Base-by-base conservation (phyloP, 2,113 vertebrate genomes). In the Antechinus stuartii region DNA sequence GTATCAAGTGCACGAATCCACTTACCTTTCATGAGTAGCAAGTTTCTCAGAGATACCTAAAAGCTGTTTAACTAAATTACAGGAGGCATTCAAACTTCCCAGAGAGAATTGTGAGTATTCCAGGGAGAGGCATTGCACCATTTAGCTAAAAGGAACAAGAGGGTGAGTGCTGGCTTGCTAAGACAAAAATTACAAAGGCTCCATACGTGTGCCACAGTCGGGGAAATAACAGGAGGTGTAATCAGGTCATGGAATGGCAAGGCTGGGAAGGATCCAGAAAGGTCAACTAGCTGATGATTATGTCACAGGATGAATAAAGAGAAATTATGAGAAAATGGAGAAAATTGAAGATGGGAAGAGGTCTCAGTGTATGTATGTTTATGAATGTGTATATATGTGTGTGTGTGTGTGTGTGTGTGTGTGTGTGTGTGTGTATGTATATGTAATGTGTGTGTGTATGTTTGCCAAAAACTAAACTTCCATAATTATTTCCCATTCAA, bases 51-150 rank as follows among this genome's bases (percentile, higher is more conserved):
- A 54, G 97, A 97, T 97, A 97, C 96, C 98, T 97, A 97, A 98
- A 98, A 98, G 97, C 97, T 96, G 94, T 97, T 98, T 98, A 98
- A 98, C 97, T 96, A 98, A 98, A 98, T 98, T 98, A 97, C 76
- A 96, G 97, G 95, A 97, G 97, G 94, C 97, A 97, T 98, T 96
- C 0, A 94, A 97, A 97, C 97, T 98, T 98, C 98, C 98, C 98
- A 95, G 90, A 95, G 98, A 98, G 98, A 98, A 92, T 52, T 93
- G 27, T 92, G 95, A 97, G 89, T 96, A 90, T 96, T 97, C 96
- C 95, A 14, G 53, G 76, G 98, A 97, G 98, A 97, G 94, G 98
- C 97, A 93, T 93, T 96, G 50, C 61, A 96, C 91, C 93, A 0
- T 97, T 98, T 96, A 97, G 94, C 97, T 92, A 93, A 92, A 97